A percentile compares a stretch with the other conserved stretches of the same genome.
Conservation (phyloP, 2,113 vertebrate genomes). For the Myotis yumanensis region DNA sequence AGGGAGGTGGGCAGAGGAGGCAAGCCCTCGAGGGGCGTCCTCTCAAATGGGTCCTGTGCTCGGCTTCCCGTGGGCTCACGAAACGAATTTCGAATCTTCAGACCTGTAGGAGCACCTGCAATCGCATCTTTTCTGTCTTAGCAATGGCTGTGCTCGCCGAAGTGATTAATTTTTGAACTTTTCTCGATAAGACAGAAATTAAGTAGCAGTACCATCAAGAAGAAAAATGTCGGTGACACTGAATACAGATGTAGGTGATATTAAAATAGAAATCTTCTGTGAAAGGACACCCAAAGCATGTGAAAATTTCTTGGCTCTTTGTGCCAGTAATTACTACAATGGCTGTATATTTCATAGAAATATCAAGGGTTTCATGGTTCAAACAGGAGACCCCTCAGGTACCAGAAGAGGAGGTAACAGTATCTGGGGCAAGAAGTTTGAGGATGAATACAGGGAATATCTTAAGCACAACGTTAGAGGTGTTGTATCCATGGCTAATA, state of each 20-base stretch:
- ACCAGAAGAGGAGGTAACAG: conserved; percentile 97
- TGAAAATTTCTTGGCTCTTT: conserved; percentile 97
- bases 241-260: conserved; percentile 95
- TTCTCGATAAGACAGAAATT: no score
- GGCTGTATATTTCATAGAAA: conserved; percentile 96
- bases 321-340: conserved; percentile 93
- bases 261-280: conserved; percentile 98
- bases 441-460: conserved; percentile 98
- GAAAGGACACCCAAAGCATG: conserved; percentile 92
- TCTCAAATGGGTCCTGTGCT: neutral
- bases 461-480: conserved; percentile 98
- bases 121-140: neutral
- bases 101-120: accelerated
- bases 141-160: neutral
- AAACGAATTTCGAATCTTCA: neutral
- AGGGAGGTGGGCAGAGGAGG: neutral
- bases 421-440: conserved; percentile 98
- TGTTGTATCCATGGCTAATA: conserved; percentile 98
- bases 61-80: neutral
- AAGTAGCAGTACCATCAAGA: no score
- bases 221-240: conserved; percentile 90
- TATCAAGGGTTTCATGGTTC: conserved; percentile 99
- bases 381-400: conserved; percentile 98
- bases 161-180: neutral
- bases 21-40: neutral